Percentiles rank a stretch among this genome's conserved stretches.
Evolutionary conservation across 2,113 vertebrate genomes (phyloP).

Genomic region (Perca flavescens): DNA sequence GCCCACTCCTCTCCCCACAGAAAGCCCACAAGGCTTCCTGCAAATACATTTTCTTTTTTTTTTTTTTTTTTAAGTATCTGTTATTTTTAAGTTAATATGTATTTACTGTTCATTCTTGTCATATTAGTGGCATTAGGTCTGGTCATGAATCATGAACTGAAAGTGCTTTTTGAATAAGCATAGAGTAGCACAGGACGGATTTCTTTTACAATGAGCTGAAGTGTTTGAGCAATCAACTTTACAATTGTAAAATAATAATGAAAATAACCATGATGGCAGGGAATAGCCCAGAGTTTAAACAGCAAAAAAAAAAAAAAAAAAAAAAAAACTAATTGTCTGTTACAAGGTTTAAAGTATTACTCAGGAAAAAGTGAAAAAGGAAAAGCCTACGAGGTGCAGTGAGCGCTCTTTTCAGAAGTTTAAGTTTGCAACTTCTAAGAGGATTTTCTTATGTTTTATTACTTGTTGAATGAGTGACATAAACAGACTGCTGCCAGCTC

Average conservation of each 20-base stretch:
- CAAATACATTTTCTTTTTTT: constrained; percentile 88
- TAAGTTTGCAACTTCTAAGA: constrained; percentile 80
- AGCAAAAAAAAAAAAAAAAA: constrained; percentile 86
- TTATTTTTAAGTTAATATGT: constrained; percentile 78
- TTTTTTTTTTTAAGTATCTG: constrained; percentile 50
- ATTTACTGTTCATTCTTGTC: constrained; percentile 86
- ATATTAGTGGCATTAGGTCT: constrained; percentile 89
- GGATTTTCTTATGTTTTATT: constrained; percentile 81
- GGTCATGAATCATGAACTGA: constrained; percentile 85
- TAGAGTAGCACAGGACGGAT: constrained; percentile 70
- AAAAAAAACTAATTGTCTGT: constrained; percentile 88
- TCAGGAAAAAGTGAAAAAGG: constrained; percentile 93
- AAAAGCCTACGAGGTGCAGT: constrained; percentile 87
- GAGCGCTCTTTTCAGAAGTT: constrained; percentile 87
- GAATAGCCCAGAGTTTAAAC: constrained; percentile 93
- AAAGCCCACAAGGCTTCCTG: constrained; percentile 90
- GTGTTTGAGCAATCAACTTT: constrained; percentile 92
- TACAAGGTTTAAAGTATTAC: constrained; percentile 97
- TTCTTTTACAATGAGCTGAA: constrained; percentile 84
- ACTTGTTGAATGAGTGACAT: constrained; percentile 86
- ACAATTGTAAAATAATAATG: constrained; percentile 86
- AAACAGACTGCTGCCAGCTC: constrained; percentile 89
- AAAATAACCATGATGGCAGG: constrained; percentile 86
- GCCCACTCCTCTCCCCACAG: constrained; percentile 87
- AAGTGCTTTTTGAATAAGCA: constrained; percentile 84